Evolutionary conservation across 1,140 invertebrate genomes (phyloP), one percentile per base, ranked within the genome.

Genomic region (Berghia stephanieae): DNA sequence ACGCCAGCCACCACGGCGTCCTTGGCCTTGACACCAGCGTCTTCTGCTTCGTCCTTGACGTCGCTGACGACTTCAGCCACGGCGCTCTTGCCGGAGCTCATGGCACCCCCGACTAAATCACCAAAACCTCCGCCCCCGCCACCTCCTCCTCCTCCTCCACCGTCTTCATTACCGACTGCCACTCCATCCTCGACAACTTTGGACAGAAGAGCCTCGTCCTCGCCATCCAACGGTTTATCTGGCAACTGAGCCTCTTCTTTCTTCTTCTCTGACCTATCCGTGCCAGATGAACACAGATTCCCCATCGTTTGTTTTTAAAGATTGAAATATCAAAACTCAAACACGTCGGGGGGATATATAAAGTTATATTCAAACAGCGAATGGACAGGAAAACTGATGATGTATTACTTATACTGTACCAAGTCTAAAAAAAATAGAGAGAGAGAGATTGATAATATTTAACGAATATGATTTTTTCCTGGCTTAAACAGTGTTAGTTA

Each of bases 281-380:
- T 27, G 1, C 70, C 70, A 3, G 70, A 72, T 2, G 70, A 72
- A 43, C 70, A 72, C 16, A 72, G 46, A 72, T 72, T 72, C n/a
- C 70, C 70, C 70, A 72, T 72, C n/a, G 1, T 43, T 31, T 10
- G 10, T n/a, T n/a, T n/a, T n/a, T n/a, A n/a, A n/a, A n/a, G n/a
- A n/a, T n/a, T n/a, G n/a, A n/a, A n/a, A n/a, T n/a, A n/a, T n/a
- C n/a, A n/a, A n/a, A n/a, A n/a, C n/a, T n/a, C n/a, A n/a, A n/a
- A n/a, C n/a, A n/a, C n/a, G n/a, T n/a, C n/a, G n/a, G n/a, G n/a
- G n/a, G n/a, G n/a, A n/a, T n/a, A n/a, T n/a, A n/a, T n/a, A n/a
- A n/a, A n/a, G n/a, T n/a, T n/a, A n/a, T n/a, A n/a, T n/a, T n/a
- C n/a, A n/a, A n/a, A n/a, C n/a, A n/a, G n/a, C n/a, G n/a, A n/a